These are phyloP conservation scores for Drosophila robusta DNA, from an alignment of 2,888 invertebrate species.

Conservation along the genomic window DNA sequence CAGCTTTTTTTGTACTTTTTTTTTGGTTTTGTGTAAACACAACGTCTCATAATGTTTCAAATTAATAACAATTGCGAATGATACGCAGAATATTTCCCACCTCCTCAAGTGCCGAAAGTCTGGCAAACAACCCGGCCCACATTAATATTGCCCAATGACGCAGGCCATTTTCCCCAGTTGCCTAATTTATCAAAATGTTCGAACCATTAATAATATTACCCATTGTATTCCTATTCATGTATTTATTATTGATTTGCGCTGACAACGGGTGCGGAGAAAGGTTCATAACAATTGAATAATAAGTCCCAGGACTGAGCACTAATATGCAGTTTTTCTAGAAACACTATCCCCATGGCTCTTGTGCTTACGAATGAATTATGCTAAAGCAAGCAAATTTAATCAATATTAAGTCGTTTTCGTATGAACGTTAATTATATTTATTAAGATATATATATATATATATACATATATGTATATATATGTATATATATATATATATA, in stretches of 20 bases:
- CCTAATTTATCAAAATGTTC: slow-evolving; percentile 38
- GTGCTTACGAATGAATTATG: too few species aligned
- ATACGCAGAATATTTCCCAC: slow-evolving; percentile 48
- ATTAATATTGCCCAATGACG: slow-evolving; percentile 32
- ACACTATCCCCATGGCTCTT: not conserved
- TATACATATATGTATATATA: not conserved
- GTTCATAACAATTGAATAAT: not conserved
- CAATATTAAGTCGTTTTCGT: too few species aligned
- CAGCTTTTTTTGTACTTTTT: slow-evolving; percentile 5
- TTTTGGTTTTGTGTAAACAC: slow-evolving; percentile 63
- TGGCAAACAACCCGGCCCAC: slow-evolving; percentile 3
- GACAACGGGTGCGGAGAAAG: not conserved
- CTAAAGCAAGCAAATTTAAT: not conserved
- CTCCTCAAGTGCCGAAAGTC: slow-evolving; percentile 32
- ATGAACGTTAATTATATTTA: too few species aligned
- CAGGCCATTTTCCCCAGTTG: slow-evolving; percentile 26
- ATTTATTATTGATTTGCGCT: slow-evolving; percentile 13
- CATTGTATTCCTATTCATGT: slow-evolving; percentile 5
- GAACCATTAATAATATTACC: slow-evolving; percentile 17
- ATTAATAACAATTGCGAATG: slow-evolving; percentile 74
- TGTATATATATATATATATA: too few species aligned
- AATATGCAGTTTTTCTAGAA: not conserved
- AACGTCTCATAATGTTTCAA: slow-evolving; percentile 66
- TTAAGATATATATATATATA: not conserved
- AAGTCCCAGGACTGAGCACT: not conserved